phyloP scores from a whole-genome alignment of 2,888 invertebrate species.

The Glaucopsyche alexis region DNA sequence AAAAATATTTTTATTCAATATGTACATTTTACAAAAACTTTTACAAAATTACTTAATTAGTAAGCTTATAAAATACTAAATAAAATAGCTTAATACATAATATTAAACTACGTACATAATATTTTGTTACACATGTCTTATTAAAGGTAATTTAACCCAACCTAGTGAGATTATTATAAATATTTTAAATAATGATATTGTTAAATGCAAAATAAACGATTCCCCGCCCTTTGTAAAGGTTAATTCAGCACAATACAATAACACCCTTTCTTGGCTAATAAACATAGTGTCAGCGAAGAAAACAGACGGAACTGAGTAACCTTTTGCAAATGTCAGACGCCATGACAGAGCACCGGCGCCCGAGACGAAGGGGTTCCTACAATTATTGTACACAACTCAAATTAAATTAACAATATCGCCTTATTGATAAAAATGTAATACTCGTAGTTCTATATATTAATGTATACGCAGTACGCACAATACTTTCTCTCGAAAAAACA shows the following conservation, averaged over 20 bases:
- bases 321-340: slow-evolving; percentile 77
- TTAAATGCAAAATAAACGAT: slow-evolving; percentile 46
- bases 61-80: neutral
- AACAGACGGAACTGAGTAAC: slow-evolving; percentile 68
- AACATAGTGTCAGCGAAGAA: slow-evolving; percentile 70
- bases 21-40: too few relatives aligned
- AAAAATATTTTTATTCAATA: too few relatives aligned
- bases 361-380: slow-evolving; percentile 70
- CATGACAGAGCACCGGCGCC: slow-evolving; percentile 67
- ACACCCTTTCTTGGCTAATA: slow-evolving; percentile 68
- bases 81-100: neutral
- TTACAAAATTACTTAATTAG: too few relatives aligned
- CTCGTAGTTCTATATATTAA: too few relatives aligned
- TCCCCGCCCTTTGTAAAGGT: slow-evolving; percentile 56
- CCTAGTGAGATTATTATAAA: neutral
- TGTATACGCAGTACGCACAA: too few relatives aligned
- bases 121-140: neutral
- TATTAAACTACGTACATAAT: neutral
- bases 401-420: neutral
- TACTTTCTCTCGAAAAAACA: too few relatives aligned
- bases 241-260: slow-evolving; percentile 62
- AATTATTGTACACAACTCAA: slow-evolving; percentile 35
- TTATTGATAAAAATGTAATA: too few relatives aligned
- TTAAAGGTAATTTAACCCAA: neutral
- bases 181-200: slow-evolving; percentile 39